phyloP scores from a whole-genome alignment of 2,888 invertebrate genomes.

The Empis livida region DNA sequence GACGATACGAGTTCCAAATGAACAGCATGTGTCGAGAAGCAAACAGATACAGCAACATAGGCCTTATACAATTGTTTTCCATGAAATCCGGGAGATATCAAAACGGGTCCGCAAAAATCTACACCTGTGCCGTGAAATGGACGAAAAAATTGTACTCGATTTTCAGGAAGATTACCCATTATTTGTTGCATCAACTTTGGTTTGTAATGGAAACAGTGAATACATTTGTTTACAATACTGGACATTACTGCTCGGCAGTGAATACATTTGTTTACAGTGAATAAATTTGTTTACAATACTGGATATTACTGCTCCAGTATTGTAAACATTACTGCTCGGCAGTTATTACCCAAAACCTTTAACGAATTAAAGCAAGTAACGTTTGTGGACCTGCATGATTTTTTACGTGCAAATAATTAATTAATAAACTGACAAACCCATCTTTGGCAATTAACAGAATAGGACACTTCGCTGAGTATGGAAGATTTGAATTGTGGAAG shows the following conservation, averaged over 20 bases:
- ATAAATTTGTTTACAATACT: no score
- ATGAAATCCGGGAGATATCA: conserved; percentile 4
- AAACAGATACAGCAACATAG: conserved; percentile 1
- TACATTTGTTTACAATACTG: not conserved
- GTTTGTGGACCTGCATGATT: conserved; percentile 8
- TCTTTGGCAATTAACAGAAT: conserved; percentile 14
- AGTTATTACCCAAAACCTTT: conserved; percentile 7
- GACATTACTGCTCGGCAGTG: no score
- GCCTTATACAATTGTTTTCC: conserved; percentile 2
- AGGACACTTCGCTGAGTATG: conserved; percentile 9
- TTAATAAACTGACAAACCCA: not conserved
- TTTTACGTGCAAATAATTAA: not conserved
- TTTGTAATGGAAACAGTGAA: not conserved
- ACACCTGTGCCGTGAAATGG: conserved; percentile 10
- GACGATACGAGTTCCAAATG: no score
- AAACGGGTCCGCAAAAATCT: conserved; percentile 12
- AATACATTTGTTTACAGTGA: no score
- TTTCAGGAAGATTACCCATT: conserved; percentile 11
- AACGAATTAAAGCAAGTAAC: conserved; percentile 1
- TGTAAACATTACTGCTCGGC: no score
- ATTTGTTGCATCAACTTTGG: conserved; percentile 3
- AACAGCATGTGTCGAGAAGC: no score
- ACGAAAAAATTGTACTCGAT: not conserved
- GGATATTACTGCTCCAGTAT: no score
- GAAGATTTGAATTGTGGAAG: no score